These are phyloP conservation scores for Agonopterix alstromeriana DNA, from an alignment of 2,888 invertebrate genomes.

Conservation along the genomic window DNA sequence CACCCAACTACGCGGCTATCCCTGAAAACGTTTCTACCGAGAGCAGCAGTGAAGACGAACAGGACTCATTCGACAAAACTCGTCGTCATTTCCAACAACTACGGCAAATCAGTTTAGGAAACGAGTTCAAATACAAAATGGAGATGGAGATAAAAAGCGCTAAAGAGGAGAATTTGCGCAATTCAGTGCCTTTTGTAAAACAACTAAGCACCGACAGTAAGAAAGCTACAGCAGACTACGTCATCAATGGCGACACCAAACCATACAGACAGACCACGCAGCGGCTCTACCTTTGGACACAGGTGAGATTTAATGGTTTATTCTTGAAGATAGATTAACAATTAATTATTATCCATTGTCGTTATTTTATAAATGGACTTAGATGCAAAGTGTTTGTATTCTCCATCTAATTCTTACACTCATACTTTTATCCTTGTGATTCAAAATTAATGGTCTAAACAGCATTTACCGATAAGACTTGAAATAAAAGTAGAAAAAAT, in stretches of 20 bases:
- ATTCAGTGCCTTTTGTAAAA: slow-evolving; percentile 78
- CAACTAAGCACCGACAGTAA: slow-evolving; percentile 77
- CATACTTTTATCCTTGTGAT: not conserved
- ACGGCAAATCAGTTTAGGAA: slow-evolving; percentile 78
- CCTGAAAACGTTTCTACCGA: slow-evolving; percentile 61
- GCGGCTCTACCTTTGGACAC: slow-evolving; percentile 63
- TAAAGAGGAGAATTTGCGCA: slow-evolving; percentile 77
- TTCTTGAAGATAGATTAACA: not conserved
- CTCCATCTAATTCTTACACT: not conserved
- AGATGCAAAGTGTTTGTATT: too few species aligned
- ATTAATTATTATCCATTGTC: too few species aligned
- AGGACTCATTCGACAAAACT: slow-evolving; percentile 74
- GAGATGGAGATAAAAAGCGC: slow-evolving; percentile 80
- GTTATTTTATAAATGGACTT: too few species aligned
- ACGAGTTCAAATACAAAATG: slow-evolving; percentile 78
- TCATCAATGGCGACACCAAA: slow-evolving; percentile 54
- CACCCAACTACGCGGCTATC: slow-evolving; percentile 61
- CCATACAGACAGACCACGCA: slow-evolving; percentile 76
- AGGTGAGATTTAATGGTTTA: slow-evolving; percentile 35
- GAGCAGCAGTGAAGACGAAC: slow-evolving; percentile 71
- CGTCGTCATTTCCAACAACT: slow-evolving; percentile 79
- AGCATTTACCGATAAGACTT: slow-evolving; percentile 13
- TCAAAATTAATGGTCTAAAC: not conserved
- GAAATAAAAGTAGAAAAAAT: slow-evolving; percentile 14
- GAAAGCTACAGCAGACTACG: slow-evolving; percentile 70